A percentile compares a stretch with the other conserved stretches of the same genome.
These are phyloP conservation scores for Drosophila paulistorum DNA, from an alignment of 1,140 invertebrate species.

Conservation along the genomic window DNA sequence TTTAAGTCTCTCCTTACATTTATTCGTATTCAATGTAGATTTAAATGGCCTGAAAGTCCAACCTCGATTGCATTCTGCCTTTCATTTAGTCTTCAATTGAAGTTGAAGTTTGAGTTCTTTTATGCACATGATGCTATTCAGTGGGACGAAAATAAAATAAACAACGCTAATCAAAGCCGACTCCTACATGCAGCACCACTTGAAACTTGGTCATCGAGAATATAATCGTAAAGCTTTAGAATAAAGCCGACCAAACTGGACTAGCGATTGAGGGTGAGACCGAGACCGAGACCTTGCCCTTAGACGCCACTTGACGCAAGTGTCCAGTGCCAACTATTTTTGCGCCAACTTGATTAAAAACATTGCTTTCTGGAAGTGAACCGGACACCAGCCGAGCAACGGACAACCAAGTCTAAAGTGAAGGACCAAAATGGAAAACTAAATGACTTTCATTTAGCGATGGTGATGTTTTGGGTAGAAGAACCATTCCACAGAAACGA, in stretches of 20 bases:
- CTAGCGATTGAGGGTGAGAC: background rate
- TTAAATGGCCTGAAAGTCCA: background rate
- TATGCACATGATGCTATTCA: conserved; percentile 21
- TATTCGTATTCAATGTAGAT: too few species aligned
- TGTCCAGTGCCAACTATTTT: conserved; percentile 49
- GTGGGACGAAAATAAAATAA: background rate
- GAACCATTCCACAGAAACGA: conserved; percentile 29
- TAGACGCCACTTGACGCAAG: conserved; percentile 49
- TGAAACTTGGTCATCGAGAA: conserved; percentile 42
- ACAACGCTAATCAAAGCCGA: conserved; percentile 59
- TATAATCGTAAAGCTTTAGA: conserved; percentile 40
- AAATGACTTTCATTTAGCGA: conserved; percentile 74
- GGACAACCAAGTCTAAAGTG: too few species aligned
- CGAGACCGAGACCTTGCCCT: conserved; percentile 38
- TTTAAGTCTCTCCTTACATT: too few species aligned
- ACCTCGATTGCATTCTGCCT: conserved; percentile 47
- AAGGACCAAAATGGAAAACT: conserved; percentile 50
- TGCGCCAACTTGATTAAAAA: conserved; percentile 70
- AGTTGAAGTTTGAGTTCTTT: conserved; percentile 15
- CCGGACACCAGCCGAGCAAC: conserved; percentile 1
- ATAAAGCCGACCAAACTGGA: background rate
- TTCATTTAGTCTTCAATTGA: conserved; percentile 31
- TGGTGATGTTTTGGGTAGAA: background rate
- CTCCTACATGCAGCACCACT: conserved; percentile 41
- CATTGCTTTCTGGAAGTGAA: conserved; percentile 61